A percentile compares a stretch with the other conserved stretches of the same genome.
Evolutionary conservation across 2,113 vertebrate genomes (phyloP).

Genomic region (Monopterus albus): DNA sequence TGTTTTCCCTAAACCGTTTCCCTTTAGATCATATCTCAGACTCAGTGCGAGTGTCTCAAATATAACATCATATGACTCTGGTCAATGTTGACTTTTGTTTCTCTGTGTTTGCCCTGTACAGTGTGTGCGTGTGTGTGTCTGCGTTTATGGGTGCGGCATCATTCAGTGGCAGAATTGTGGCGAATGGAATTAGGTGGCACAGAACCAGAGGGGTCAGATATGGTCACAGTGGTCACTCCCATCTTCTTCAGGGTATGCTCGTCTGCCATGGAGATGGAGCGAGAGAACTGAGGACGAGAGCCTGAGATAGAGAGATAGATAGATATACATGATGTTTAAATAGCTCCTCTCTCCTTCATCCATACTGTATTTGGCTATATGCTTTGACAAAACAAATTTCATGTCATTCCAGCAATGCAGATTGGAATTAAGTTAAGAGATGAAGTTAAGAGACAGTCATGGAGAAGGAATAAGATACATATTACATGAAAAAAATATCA

Average conservation of each 20-base stretch:
- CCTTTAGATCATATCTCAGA: no score
- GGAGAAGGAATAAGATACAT: constrained; percentile 18
- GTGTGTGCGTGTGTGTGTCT: constrained; percentile 10
- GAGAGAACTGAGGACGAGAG: constrained; percentile 65
- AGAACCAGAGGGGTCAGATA: constrained; percentile 54
- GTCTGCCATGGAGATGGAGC: constrained; percentile 83
- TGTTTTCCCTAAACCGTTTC: neutral
- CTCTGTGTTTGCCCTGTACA: constrained; percentile 14
- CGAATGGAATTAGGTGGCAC: constrained; percentile 48
- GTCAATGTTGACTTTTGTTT: constrained; percentile 17
- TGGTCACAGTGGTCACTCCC: constrained; percentile 67
- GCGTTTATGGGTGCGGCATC: constrained; percentile 36
- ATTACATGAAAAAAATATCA: constrained; percentile 15
- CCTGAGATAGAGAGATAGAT: constrained; percentile 16
- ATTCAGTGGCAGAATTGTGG: constrained; percentile 77
- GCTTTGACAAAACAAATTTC: constrained; percentile 10
- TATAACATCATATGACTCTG: no score
- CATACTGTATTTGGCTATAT: neutral
- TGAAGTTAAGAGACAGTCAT: constrained; percentile 1
- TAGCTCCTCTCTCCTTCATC: constrained; percentile 17
- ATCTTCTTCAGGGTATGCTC: constrained; percentile 80
- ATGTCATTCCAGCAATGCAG: neutral
- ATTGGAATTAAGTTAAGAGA: no score
- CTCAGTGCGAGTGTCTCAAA: no score
- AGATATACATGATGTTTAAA: neutral